Conservation (phyloP, 2,113 vertebrate genomes). For the Pungitius pungitius region DNA sequence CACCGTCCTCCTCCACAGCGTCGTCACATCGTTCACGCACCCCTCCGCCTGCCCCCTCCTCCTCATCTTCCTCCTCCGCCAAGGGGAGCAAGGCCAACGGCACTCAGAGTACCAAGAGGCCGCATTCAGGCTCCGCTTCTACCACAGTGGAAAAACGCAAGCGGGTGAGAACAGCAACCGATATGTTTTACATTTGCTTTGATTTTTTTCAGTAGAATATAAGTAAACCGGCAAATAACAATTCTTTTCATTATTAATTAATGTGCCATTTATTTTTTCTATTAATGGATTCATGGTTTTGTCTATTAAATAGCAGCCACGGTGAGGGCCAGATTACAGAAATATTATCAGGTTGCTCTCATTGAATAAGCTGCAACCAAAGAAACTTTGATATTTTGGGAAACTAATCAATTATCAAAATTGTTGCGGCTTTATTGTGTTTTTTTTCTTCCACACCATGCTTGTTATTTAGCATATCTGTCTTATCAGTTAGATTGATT, state of each 20-base stretch:
- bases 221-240: neutral
- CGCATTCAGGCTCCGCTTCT: slow-evolving; percentile 58
- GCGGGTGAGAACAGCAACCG: slow-evolving; percentile 60
- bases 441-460: neutral
- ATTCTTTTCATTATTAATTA: neutral
- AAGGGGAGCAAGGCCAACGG: slow-evolving; percentile 77
- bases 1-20: slow-evolving; percentile 51
- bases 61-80: slow-evolving; percentile 63
- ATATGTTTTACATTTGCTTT: neutral
- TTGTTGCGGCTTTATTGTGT: neutral
- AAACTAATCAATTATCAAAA: neutral
- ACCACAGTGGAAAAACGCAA: slow-evolving; percentile 70
- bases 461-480: neutral
- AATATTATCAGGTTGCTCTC: neutral
- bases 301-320: neutral
- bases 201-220: neutral
- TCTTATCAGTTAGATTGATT: too few relatives aligned
- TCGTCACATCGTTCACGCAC: slow-evolving; percentile 50
- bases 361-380: neutral
- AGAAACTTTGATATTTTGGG: neutral
- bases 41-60: slow-evolving; percentile 28
- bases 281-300: neutral
- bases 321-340: neutral
- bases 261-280: neutral
- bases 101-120: slow-evolving; percentile 66